Evolutionary conservation across 35 echinoderm and acorn worm genomes (phyloP).

Genomic region (Apostichopus parvimensis): DNA sequence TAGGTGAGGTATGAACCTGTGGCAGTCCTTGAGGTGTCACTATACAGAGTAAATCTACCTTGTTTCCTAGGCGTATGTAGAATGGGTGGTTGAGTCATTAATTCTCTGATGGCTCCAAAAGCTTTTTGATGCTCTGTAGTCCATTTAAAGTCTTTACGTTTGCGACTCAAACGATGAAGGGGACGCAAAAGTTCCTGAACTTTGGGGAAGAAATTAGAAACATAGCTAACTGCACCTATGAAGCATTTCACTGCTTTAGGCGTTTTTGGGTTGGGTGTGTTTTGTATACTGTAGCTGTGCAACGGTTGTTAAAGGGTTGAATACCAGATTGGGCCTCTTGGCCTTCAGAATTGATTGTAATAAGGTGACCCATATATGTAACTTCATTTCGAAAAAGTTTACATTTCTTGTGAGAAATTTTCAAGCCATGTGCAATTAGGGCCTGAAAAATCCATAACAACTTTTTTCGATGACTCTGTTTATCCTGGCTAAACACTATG

Average conservation of each 20-base stretch:
- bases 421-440: slow-evolving; percentile 50
- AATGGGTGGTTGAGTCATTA: too few relatives aligned
- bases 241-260: slow-evolving; percentile 32
- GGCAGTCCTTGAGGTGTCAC: too few relatives aligned
- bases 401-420: slow-evolving; percentile 51
- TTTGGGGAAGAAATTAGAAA: too few relatives aligned
- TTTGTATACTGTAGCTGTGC: slow-evolving; percentile 50
- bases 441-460: not conserved
- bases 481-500: slow-evolving; percentile 55
- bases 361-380: slow-evolving; percentile 47
- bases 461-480: slow-evolving; percentile 32
- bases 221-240: too few relatives aligned
- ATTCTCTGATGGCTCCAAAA: too few relatives aligned
- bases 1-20: too few relatives aligned
- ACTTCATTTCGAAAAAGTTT: slow-evolving; percentile 56
- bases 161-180: too few relatives aligned
- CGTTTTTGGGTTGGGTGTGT: not conserved
- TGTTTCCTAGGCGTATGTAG: too few relatives aligned
- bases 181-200: too few relatives aligned
- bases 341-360: slow-evolving; percentile 28
- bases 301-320: slow-evolving; percentile 4
- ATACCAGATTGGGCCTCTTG: slow-evolving; percentile 34
- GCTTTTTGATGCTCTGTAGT: too few relatives aligned
- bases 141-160: too few relatives aligned
- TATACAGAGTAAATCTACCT: too few relatives aligned